Percentiles rank a stretch among this genome's conserved stretches.
Evolutionary conservation across 2,888 invertebrate genomes (phyloP).

Genomic region (Clunio marinus): DNA sequence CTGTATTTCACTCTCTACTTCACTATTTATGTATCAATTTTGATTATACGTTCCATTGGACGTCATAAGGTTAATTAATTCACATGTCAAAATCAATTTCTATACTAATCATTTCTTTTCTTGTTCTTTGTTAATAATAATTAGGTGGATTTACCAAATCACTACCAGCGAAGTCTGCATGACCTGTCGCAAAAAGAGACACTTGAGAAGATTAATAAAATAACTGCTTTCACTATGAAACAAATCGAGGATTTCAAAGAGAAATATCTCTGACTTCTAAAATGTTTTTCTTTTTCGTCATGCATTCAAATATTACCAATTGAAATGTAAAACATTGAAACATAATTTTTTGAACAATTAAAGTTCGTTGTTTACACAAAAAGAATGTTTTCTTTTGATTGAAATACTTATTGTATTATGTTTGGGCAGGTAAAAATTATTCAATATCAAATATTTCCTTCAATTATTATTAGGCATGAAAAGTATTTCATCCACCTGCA

Average conservation of each 20-base stretch:
- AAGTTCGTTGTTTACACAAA: too few species aligned
- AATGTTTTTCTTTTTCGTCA: too few species aligned
- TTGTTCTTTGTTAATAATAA: constrained; percentile 39
- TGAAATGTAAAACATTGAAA: not conserved
- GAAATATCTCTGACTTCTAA: constrained; percentile 45
- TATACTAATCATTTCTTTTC: constrained; percentile 19
- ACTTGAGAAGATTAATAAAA: constrained; percentile 46
- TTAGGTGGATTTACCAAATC: constrained; percentile 51
- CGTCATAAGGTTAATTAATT: constrained; percentile 57
- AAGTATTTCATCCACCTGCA: too few species aligned
- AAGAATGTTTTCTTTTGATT: too few species aligned
- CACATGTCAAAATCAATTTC: constrained; percentile 22
- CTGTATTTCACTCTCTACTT: constrained; percentile 63
- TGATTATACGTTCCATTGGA: constrained; percentile 64
- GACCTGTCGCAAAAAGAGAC: constrained; percentile 43
- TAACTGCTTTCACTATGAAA: constrained; percentile 48
- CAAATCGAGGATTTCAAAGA: constrained; percentile 49
- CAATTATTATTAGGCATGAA: too few species aligned
- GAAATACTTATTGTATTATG: too few species aligned
- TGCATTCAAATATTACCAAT: too few species aligned
- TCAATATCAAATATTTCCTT: too few species aligned
- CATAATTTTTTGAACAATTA: too few species aligned
- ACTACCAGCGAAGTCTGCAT: constrained; percentile 45
- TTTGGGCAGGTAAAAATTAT: too few species aligned
- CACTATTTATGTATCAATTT: constrained; percentile 59